These are phyloP conservation scores for Leucoma salicis DNA, from an alignment of 2,888 invertebrate species.

Conservation along the genomic window DNA sequence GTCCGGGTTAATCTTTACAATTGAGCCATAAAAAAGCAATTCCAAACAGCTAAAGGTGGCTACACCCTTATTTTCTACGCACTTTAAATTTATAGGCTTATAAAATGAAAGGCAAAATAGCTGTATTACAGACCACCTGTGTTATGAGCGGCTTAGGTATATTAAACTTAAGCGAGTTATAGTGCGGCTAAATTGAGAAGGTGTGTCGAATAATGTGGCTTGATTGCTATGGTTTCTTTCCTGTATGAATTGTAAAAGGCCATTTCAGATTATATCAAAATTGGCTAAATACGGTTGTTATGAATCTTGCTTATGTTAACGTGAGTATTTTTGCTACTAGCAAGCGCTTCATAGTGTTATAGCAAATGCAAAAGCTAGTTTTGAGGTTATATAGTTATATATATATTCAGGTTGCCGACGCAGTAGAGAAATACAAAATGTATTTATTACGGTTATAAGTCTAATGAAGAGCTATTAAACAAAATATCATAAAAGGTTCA, in stretches of 20 bases:
- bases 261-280: background rate
- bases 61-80: conserved; percentile 12
- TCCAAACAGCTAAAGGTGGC: background rate
- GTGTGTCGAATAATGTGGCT: background rate
- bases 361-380: too few species aligned
- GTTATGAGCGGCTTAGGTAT: conserved; percentile 2
- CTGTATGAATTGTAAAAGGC: background rate
- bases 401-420: too few species aligned
- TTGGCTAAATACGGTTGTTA: background rate
- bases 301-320: too few species aligned
- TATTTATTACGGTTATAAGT: too few species aligned
- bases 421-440: too few species aligned
- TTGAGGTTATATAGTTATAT: too few species aligned
- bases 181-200: background rate
- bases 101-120: conserved; percentile 22
- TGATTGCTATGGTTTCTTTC: conserved; percentile 1
- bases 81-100: conserved; percentile 25
- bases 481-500: too few species aligned
- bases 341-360: too few species aligned
- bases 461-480: too few species aligned
- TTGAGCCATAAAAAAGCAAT: too few species aligned
- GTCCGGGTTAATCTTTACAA: too few species aligned
- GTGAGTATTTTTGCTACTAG: too few species aligned
- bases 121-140: conserved; percentile 1
- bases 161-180: conserved; percentile 1